These are phyloP conservation scores for Nibea coibor DNA, from an alignment of 2,113 vertebrate genomes.

Conservation along the genomic window DNA sequence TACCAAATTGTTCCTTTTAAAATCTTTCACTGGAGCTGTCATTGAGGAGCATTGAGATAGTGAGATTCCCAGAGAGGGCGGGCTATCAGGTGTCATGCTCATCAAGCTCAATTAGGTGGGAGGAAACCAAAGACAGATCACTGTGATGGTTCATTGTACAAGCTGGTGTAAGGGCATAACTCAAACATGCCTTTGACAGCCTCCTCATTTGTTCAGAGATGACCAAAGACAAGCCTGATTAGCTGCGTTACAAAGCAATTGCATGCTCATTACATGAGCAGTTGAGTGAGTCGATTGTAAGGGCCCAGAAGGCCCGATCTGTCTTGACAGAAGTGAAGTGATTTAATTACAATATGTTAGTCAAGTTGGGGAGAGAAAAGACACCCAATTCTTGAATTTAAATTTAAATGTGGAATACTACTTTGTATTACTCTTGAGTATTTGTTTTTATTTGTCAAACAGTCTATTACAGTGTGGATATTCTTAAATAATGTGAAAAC, in stretches of 20 bases:
- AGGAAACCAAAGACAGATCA: slow-evolving; percentile 79
- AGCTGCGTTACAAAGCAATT: slow-evolving; percentile 74
- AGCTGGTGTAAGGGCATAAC: slow-evolving; percentile 73
- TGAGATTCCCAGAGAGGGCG: slow-evolving; percentile 72
- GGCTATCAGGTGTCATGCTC: slow-evolving; percentile 82
- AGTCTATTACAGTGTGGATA: too few species aligned
- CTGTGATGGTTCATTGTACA: slow-evolving; percentile 73
- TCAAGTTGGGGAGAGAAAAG: slow-evolving; percentile 10
- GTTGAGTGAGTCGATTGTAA: slow-evolving; percentile 55
- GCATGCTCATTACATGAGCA: slow-evolving; percentile 69
- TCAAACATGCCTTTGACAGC: slow-evolving; percentile 77
- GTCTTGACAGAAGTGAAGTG: slow-evolving; percentile 41
- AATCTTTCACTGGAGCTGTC: slow-evolving; percentile 80
- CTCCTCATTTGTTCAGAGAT: slow-evolving; percentile 74
- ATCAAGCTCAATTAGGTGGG: slow-evolving; percentile 84
- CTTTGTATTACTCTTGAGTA: neutral
- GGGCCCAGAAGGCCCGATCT: slow-evolving; percentile 40
- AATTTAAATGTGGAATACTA: neutral
- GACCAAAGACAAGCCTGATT: slow-evolving; percentile 72
- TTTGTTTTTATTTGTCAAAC: neutral
- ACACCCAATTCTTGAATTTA: neutral
- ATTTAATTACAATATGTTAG: slow-evolving; percentile 49
- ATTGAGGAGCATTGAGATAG: slow-evolving; percentile 67
- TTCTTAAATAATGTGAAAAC: too few species aligned
- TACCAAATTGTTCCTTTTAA: slow-evolving; percentile 82